Conservation (phyloP, 2,888 invertebrate species). For the Limnephilus auricula region DNA sequence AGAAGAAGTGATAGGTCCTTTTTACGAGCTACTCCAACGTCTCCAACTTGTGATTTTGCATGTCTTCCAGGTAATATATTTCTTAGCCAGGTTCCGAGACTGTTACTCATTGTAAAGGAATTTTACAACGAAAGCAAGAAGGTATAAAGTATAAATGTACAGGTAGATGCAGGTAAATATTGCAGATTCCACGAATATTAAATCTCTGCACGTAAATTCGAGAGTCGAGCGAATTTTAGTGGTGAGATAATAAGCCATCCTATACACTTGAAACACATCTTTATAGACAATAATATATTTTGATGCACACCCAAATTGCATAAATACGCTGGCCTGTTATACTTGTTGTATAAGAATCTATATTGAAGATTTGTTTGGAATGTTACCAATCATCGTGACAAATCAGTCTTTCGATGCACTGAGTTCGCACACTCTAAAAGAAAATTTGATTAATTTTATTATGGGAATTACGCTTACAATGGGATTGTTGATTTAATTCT, state of each 20-base stretch:
- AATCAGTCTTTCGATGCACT: no score
- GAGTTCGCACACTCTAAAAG: no score
- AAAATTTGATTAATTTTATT: no score
- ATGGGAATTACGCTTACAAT: no score
- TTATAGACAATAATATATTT: no score
- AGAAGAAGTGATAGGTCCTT: background rate
- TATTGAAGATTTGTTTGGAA: no score
- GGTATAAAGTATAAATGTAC: background rate
- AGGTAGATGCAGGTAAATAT: background rate
- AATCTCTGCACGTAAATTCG: background rate
- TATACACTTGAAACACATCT: background rate
- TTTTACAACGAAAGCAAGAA: slow-evolving; percentile 45
- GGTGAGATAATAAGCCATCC: background rate
- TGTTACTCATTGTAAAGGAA: slow-evolving; percentile 40
- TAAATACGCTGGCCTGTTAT: no score
- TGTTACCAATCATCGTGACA: no score
- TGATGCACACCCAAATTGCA: no score
- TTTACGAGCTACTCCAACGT: background rate
- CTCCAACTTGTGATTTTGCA: background rate
- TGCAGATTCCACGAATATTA: background rate
- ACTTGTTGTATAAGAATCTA: no score
- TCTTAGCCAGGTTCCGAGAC: background rate
- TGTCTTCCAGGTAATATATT: background rate
- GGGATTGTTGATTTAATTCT: no score
- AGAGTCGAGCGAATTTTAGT: background rate